phyloP scores from a whole-genome alignment of 2,888 invertebrate species.

The Sarcophaga carnaria region DNA sequence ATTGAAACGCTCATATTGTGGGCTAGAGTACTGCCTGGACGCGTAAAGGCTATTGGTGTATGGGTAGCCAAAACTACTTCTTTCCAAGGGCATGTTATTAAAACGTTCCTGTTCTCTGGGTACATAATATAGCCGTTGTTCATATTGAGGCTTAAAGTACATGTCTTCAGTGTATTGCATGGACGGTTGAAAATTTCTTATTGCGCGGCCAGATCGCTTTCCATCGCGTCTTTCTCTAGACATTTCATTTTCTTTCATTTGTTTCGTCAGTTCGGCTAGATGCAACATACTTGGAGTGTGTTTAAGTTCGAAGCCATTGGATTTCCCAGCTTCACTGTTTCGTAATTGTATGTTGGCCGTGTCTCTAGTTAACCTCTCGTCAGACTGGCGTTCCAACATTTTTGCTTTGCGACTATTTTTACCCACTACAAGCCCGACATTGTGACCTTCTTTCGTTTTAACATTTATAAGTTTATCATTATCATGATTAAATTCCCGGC shows the following conservation, averaged over 20 bases:
- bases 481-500: slow-evolving; percentile 89
- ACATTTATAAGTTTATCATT: slow-evolving; percentile 90
- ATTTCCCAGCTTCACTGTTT: neutral
- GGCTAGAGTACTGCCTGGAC: neutral
- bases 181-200: slow-evolving; percentile 7
- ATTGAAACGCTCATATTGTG: slow-evolving; percentile 52
- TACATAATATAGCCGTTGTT: neutral
- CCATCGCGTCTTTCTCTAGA: slow-evolving; percentile 71
- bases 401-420: slow-evolving; percentile 77
- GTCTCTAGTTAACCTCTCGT: slow-evolving; percentile 66
- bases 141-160: slow-evolving; percentile 27
- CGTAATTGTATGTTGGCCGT: neutral
- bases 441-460: slow-evolving; percentile 88
- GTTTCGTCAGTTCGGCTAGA: slow-evolving; percentile 74
- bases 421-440: slow-evolving; percentile 86
- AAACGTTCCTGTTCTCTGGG: too few relatives aligned
- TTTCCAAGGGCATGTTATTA: too few relatives aligned
- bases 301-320: slow-evolving; percentile 65
- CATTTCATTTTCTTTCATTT: slow-evolving; percentile 73
- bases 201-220: slow-evolving; percentile 33
- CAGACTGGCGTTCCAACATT: slow-evolving; percentile 73
- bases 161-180: slow-evolving; percentile 40
- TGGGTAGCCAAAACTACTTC: too few relatives aligned
- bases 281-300: slow-evolving; percentile 76
- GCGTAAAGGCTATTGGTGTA: too few relatives aligned